phyloP scores from a whole-genome alignment of 2,888 invertebrate species.

The Campoletis raptor region DNA sequence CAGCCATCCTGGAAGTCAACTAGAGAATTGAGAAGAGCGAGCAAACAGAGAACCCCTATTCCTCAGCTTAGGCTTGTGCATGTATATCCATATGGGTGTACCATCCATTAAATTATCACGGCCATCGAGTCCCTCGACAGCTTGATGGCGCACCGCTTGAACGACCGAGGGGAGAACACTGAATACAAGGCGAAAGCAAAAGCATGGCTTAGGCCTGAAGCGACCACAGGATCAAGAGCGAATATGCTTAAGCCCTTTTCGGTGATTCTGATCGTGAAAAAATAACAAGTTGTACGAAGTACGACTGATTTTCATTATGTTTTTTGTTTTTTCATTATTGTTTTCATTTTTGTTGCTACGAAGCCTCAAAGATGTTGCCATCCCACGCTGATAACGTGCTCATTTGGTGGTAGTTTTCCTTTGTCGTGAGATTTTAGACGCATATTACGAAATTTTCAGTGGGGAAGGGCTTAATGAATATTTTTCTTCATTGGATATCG shows the following conservation, averaged over 20 bases:
- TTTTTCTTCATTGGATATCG: too few species aligned
- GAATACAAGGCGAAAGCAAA: slow-evolving; percentile 51
- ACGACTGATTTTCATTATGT: not conserved
- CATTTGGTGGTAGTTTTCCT: not conserved
- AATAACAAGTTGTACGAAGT: slow-evolving; percentile 57
- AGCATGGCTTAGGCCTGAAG: slow-evolving; percentile 58
- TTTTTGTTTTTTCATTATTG: slow-evolving; percentile 21
- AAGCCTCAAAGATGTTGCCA: not conserved
- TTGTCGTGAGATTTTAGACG: not conserved
- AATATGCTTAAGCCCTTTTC: slow-evolving; percentile 52
- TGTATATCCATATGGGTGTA: slow-evolving; percentile 41
- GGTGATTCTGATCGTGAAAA: slow-evolving; percentile 61
- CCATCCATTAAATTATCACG: slow-evolving; percentile 75
- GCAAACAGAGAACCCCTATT: slow-evolving; percentile 45
- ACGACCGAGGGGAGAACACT: slow-evolving; percentile 56
- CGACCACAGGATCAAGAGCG: slow-evolving; percentile 64
- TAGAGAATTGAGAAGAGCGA: slow-evolving; percentile 36
- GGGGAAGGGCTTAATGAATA: too few species aligned
- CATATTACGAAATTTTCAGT: too few species aligned
- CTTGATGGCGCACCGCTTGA: slow-evolving; percentile 59
- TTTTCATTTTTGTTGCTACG: not conserved
- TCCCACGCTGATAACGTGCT: not conserved
- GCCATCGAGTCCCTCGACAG: slow-evolving; percentile 70
- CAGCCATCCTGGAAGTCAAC: slow-evolving; percentile 25
- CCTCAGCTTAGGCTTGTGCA: slow-evolving; percentile 30